Evolutionary conservation across 2,113 vertebrate species (phyloP).

Genomic region (Uria lomvia): DNA sequence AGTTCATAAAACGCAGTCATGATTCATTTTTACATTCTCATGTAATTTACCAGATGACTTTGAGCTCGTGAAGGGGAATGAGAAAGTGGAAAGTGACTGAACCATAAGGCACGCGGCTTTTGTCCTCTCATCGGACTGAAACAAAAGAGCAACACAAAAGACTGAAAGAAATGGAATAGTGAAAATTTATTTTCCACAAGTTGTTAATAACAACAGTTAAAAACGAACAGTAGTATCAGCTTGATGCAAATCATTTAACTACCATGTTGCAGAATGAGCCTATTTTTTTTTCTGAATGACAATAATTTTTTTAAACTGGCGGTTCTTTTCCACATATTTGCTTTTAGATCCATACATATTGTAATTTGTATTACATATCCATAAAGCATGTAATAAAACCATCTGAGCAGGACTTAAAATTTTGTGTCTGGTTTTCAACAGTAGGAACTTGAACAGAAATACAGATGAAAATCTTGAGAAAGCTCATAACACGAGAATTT

Average conservation of each 20-base stretch:
- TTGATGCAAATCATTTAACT: not conserved
- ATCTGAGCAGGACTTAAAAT: not conserved
- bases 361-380: not conserved
- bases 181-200: constrained; percentile 3
- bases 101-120: not conserved
- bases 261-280: not conserved
- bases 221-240: not conserved
- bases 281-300: not conserved
- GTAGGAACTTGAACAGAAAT: not conserved
- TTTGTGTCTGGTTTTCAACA: not conserved
- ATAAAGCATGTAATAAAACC: constrained; percentile 20
- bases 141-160: not conserved
- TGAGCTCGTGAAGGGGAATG: not conserved
- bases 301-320: not conserved
- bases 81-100: not conserved
- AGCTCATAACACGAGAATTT: not conserved
- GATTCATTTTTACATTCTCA: not conserved
- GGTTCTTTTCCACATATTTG: not conserved
- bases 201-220: not conserved
- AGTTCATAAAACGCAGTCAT: not conserved
- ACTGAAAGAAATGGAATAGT: not conserved
- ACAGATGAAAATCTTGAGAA: not conserved
- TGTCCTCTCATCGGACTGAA: not conserved
- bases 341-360: not conserved
- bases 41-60: not conserved